Conservation (phyloP, 2,797 vertebrate genomes). For the Hyperoplus immaculatus region DNA sequence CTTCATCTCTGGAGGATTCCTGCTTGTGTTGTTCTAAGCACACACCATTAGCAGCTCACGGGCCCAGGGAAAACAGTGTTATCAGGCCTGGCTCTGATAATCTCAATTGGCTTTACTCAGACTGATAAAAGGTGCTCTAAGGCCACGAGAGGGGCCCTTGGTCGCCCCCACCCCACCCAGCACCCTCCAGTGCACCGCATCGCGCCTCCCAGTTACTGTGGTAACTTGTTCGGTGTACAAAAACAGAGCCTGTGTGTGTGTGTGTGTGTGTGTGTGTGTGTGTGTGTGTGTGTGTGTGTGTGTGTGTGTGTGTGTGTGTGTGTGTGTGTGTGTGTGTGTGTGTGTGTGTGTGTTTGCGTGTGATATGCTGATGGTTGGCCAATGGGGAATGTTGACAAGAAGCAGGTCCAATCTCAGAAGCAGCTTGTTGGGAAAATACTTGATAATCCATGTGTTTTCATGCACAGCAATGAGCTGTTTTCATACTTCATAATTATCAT, state of each 20-base stretch:
- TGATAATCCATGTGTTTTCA: slow-evolving; percentile 54
- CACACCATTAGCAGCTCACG: slow-evolving; percentile 92
- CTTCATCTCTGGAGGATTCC: slow-evolving; percentile 86
- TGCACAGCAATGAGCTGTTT: slow-evolving; percentile 33
- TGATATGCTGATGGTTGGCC: slow-evolving; percentile 54
- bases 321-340: slow-evolving; percentile 24
- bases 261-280: slow-evolving; percentile 8
- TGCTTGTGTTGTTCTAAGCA: slow-evolving; percentile 87
- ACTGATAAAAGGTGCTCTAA: slow-evolving; percentile 89
- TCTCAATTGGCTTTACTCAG: slow-evolving; percentile 92
- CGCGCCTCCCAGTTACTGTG: slow-evolving; percentile 73
- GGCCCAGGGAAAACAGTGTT: slow-evolving; percentile 91
- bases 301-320: slow-evolving; percentile 56
- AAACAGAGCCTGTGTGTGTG: slow-evolving; percentile 65
- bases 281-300: slow-evolving; percentile 53
- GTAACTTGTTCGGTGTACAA: slow-evolving; percentile 74
- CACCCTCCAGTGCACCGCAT: slow-evolving; percentile 39
- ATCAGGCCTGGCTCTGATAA: slow-evolving; percentile 89
- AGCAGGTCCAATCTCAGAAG: slow-evolving; percentile 52
- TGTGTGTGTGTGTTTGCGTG: slow-evolving; percentile 17
- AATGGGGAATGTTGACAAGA: slow-evolving; percentile 65
- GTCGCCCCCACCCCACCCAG: slow-evolving; percentile 55
- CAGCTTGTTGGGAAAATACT: slow-evolving; percentile 60
- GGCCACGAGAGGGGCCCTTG: slow-evolving; percentile 79
- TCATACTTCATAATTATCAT: slow-evolving; percentile 22